Percentiles rank a stretch among this genome's conserved stretches.
phyloP scores from a whole-genome alignment of 2,113 vertebrate genomes.

The Triplophysa siluroides region DNA sequence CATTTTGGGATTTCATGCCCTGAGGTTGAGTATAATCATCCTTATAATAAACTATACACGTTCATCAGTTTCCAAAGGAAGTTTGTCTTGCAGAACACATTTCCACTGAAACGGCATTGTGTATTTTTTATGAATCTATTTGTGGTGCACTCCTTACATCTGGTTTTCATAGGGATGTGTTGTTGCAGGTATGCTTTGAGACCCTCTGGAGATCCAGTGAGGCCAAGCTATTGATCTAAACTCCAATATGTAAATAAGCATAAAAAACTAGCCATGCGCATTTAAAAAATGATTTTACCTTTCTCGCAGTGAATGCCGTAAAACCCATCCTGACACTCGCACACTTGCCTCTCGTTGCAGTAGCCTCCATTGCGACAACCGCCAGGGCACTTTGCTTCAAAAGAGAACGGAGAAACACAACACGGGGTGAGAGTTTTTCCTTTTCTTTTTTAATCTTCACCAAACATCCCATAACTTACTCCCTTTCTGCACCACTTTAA shows the following conservation, averaged over 20 bases:
- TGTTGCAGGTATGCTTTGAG: not conserved
- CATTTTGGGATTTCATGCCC: slow-evolving; percentile 28
- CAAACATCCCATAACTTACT: slow-evolving; percentile 2
- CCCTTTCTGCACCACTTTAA: slow-evolving; percentile 50
- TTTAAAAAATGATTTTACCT: slow-evolving; percentile 71
- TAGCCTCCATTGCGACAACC: slow-evolving; percentile 86
- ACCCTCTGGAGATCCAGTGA: not conserved
- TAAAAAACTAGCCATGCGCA: no score
- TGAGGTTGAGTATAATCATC: slow-evolving; percentile 27
- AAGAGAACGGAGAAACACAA: slow-evolving; percentile 20
- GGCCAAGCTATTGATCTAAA: not conserved
- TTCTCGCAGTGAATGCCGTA: slow-evolving; percentile 88
- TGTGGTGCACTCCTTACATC: not conserved
- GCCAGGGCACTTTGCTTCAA: slow-evolving; percentile 81
- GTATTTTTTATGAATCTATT: not conserved
- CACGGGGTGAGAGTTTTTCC: slow-evolving; percentile 22
- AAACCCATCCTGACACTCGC: slow-evolving; percentile 87
- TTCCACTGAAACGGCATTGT: not conserved
- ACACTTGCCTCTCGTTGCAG: slow-evolving; percentile 84
- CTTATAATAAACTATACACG: slow-evolving; percentile 38
- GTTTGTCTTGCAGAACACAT: not conserved
- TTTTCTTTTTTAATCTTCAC: not conserved
- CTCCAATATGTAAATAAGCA: not conserved
- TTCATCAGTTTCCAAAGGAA: slow-evolving; percentile 26
- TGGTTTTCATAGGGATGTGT: not conserved